Conservation (phyloP, 2,888 invertebrate species). For the Latheticus oryzae region DNA sequence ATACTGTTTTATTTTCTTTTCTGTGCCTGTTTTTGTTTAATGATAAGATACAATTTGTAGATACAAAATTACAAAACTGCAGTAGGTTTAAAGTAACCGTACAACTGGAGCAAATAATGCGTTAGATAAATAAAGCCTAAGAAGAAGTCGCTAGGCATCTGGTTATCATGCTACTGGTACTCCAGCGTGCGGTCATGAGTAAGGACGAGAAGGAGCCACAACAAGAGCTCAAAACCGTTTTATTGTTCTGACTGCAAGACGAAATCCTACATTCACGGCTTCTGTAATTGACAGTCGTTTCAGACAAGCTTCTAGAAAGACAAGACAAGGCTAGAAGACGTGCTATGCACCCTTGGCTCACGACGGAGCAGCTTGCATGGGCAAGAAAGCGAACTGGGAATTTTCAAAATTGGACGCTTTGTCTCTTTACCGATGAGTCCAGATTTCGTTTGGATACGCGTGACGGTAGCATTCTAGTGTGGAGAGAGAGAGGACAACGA, state of each 20-base stretch:
- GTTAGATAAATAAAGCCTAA: neutral
- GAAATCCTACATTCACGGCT: conserved; percentile 1
- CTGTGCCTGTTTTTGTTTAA: neutral
- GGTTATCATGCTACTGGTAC: neutral
- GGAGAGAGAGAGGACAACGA: too few species aligned
- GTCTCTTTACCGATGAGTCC: too few species aligned
- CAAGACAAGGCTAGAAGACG: conserved; percentile 2
- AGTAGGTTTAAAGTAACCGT: neutral
- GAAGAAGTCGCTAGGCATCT: neutral
- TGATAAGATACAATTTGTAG: neutral
- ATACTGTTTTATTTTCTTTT: neutral
- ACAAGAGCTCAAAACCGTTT: neutral
- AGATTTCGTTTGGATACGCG: neutral
- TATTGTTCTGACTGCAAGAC: conserved; percentile 1
- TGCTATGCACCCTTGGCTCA: neutral
- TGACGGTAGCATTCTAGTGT: too few species aligned
- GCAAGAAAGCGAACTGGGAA: neutral
- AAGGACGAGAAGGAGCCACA: neutral
- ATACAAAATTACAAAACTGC: neutral
- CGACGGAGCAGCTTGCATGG: too few species aligned
- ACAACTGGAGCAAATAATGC: neutral
- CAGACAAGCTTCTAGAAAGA: neutral
- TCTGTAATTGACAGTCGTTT: neutral
- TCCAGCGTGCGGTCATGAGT: neutral
- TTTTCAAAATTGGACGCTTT: conserved; percentile 3